Percentiles rank a stretch among this genome's conserved stretches.
Evolutionary conservation across 35 echinoderm and acorn worm genomes (phyloP).

Genomic region (Heliocidaris erythrogramma): DNA sequence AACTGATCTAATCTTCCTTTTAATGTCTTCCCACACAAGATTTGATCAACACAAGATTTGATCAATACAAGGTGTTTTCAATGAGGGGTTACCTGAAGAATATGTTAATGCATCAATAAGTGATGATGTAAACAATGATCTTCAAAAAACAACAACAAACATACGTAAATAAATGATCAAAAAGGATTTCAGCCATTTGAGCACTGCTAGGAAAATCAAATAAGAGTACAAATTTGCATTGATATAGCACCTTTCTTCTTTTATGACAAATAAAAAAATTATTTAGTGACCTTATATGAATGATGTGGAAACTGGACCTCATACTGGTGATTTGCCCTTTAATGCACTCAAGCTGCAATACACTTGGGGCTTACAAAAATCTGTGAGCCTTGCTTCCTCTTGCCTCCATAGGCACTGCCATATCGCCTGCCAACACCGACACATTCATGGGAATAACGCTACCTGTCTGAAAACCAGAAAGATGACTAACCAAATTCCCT

Average conservation of each 20-base stretch:
- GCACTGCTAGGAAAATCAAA: neutral
- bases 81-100: too few relatives aligned
- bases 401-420: neutral
- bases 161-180: neutral
- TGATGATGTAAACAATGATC: too few relatives aligned
- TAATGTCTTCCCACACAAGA: neutral
- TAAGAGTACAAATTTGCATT: neutral
- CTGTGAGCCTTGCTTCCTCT: slow-evolving; percentile 32
- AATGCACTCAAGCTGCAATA: slow-evolving; percentile 36
- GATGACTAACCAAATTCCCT: slow-evolving; percentile 39
- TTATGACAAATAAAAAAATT: neutral
- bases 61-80: too few relatives aligned
- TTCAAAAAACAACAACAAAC: too few relatives aligned
- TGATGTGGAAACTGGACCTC: neutral
- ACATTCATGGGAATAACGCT: neutral
- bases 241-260: neutral
- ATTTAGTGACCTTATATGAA: neutral
- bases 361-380: slow-evolving; percentile 31
- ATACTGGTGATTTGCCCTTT: neutral
- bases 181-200: neutral
- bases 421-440: slow-evolving; percentile 22
- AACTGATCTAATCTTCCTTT: neutral
- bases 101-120: too few relatives aligned
- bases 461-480: slow-evolving; percentile 22
- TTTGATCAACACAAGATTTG: too few relatives aligned